A percentile compares a stretch with the other conserved stretches of the same genome.
Evolutionary conservation across 2,888 invertebrate species (phyloP).

Genomic region (Drosophila tripunctata): DNA sequence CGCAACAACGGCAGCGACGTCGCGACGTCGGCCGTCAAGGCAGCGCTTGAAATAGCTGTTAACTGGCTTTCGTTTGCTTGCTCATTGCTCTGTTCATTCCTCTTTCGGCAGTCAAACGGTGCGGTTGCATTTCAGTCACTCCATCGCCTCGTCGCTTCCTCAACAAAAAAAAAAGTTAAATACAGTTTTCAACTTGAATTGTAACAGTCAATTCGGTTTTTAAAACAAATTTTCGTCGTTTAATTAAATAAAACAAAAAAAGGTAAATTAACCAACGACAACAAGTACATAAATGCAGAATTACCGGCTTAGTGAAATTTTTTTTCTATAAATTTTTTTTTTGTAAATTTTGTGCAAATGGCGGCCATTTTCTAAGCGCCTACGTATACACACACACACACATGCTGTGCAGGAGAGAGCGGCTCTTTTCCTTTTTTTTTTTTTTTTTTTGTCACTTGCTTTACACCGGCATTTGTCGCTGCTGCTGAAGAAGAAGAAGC

Average conservation of each 20-base stretch:
- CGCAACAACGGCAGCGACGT: conserved; percentile 18
- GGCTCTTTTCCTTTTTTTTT: too few relatives aligned
- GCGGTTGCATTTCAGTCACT: conserved; percentile 60
- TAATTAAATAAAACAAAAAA: conserved; percentile 51
- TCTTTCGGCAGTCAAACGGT: conserved; percentile 70
- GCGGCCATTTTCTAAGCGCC: conserved; percentile 58
- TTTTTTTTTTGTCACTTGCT: conserved; percentile 33
- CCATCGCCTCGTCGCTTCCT: conserved; percentile 46
- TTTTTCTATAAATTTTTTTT: conserved; percentile 19
- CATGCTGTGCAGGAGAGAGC: conserved; percentile 2
- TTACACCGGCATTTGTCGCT: conserved; percentile 54
- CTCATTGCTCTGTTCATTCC: conserved; percentile 58
- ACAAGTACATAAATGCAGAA: background rate
- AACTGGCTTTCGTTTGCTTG: conserved; percentile 59
- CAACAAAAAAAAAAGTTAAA: conserved; percentile 46
- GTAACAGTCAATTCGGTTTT: conserved; percentile 41
- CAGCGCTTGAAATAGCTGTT: conserved; percentile 65
- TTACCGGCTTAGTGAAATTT: conserved; percentile 44
- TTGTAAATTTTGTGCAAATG: conserved; percentile 34
- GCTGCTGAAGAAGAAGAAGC: conserved; percentile 28
- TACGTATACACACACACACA: conserved; percentile 37
- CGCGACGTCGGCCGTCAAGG: conserved; percentile 25
- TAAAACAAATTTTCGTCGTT: conserved; percentile 44
- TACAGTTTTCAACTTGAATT: conserved; percentile 51
- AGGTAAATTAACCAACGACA: conserved; percentile 47